Percentiles rank a stretch among this genome's conserved stretches.
Conservation (phyloP, 2,888 invertebrate species). For the Tricholauxania praeusta region DNA sequence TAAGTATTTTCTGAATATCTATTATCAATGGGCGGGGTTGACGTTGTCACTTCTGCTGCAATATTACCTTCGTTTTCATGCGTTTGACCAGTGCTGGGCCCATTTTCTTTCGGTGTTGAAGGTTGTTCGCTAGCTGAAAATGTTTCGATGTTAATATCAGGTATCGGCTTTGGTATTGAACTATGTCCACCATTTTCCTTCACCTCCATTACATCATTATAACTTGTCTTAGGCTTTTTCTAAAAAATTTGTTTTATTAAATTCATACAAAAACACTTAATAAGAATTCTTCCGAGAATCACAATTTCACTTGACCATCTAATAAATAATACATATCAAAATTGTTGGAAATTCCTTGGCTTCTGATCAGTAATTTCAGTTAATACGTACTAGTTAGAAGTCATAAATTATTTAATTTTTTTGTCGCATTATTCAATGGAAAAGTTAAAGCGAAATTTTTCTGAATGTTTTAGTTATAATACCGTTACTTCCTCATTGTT, state of each 20-base stretch:
- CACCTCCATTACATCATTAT: constrained; percentile 38
- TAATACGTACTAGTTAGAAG: too few relatives aligned
- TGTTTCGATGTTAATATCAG: constrained; percentile 38
- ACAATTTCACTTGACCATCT: too few relatives aligned
- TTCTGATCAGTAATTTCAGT: too few relatives aligned
- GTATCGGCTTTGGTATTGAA: constrained; percentile 41
- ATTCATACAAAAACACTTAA: too few relatives aligned
- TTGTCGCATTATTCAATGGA: too few relatives aligned
- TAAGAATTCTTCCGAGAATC: too few relatives aligned
- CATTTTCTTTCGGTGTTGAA: constrained; percentile 35
- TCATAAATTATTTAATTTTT: too few relatives aligned
- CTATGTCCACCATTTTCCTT: constrained; percentile 37
- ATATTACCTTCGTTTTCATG: constrained; percentile 12
- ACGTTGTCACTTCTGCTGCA: constrained; percentile 4
- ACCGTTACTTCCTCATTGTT: background rate
- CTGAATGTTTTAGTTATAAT: too few relatives aligned
- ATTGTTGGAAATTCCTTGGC: too few relatives aligned
- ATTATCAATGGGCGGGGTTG: constrained; percentile 54
- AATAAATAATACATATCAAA: too few relatives aligned
- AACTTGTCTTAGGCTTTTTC: background rate
- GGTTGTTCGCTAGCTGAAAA: constrained; percentile 31
- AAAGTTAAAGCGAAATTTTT: too few relatives aligned
- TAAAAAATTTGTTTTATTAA: too few relatives aligned
- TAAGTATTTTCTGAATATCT: constrained; percentile 53
- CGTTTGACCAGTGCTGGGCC: constrained; percentile 24